Evolutionary conservation across 1,140 invertebrate genomes (phyloP).

Genomic region (Cotesia typhae): DNA sequence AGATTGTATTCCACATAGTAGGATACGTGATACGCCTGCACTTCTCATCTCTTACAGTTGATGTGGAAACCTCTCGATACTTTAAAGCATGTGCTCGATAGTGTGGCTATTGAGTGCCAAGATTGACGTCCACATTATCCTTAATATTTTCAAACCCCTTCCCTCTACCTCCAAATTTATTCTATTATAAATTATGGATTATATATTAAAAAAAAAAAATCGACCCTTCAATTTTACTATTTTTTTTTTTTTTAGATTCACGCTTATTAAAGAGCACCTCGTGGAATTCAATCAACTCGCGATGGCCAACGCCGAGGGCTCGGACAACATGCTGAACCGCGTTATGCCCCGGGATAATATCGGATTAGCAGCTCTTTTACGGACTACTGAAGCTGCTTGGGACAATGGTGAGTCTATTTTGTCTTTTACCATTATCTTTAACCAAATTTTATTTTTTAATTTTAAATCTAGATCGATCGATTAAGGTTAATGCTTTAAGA

Average conservation of each 20-base stretch:
- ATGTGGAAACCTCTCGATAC: too few species aligned
- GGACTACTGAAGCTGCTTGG: constrained; percentile 94
- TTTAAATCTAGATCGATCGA: neutral
- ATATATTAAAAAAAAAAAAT: too few species aligned
- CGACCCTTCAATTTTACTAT: neutral
- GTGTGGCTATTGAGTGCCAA: neutral
- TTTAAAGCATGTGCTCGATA: constrained; percentile 6
- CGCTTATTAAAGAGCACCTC: constrained; percentile 92
- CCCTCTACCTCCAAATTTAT: neutral
- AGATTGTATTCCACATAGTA: constrained; percentile 45
- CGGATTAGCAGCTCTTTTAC: constrained; percentile 91
- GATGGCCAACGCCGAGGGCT: constrained; percentile 97
- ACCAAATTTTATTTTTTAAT: neutral
- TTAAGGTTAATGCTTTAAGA: too few species aligned
- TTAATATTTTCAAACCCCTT: neutral
- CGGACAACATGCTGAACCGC: constrained; percentile 97
- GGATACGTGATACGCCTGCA: constrained; percentile 48
- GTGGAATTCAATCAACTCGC: constrained; percentile 98
- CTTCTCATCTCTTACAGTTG: constrained; percentile 21
- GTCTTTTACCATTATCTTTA: neutral
- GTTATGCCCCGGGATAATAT: constrained; percentile 99
- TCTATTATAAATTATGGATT: too few species aligned
- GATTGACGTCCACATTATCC: neutral
- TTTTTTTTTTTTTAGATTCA: constrained; percentile 76
- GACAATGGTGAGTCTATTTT: constrained; percentile 76